Evolutionary conservation across 2,888 invertebrate genomes (phyloP).

Genomic region (Merodon equestris): DNA sequence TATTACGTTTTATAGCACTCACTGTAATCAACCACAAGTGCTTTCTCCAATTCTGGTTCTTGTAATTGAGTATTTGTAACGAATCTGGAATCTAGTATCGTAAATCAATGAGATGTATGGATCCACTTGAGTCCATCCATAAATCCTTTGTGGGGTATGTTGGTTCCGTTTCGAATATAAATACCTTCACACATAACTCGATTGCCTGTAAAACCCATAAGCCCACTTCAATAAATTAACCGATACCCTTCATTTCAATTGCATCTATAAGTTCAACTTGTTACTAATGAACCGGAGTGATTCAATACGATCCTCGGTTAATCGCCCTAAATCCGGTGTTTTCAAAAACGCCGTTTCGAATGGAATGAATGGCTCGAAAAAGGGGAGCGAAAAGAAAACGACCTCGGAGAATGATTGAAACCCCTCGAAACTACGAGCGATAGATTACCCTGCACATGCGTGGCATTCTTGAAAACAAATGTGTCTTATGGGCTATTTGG

Average conservation of each 20-base stretch:
- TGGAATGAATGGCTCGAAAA: constrained; percentile 21
- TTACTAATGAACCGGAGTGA: constrained; percentile 44
- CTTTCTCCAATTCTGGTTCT: too few relatives aligned
- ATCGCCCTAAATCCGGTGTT: constrained; percentile 29
- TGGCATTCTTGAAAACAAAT: constrained; percentile 18
- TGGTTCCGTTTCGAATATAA: constrained; percentile 29
- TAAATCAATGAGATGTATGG: too few relatives aligned
- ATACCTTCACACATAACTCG: constrained; percentile 58
- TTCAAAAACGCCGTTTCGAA: neutral
- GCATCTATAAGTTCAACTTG: constrained; percentile 38
- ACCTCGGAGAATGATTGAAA: constrained; percentile 18
- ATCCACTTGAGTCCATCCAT: constrained; percentile 2
- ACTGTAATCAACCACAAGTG: too few relatives aligned
- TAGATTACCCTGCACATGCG: constrained; percentile 45
- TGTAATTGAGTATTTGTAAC: too few relatives aligned
- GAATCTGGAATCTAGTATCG: too few relatives aligned
- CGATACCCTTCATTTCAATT: constrained; percentile 41
- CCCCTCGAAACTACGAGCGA: constrained; percentile 18
- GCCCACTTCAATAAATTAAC: constrained; percentile 62
- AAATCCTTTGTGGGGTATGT: constrained; percentile 47
- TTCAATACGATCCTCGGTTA: constrained; percentile 37
- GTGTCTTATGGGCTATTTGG: constrained; percentile 61
- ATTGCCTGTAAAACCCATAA: constrained; percentile 56
- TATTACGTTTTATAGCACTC: too few relatives aligned
- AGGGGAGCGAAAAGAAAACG: too few relatives aligned